Conservation (phyloP, 2,888 invertebrate species). For the Notodonta ziczac region DNA sequence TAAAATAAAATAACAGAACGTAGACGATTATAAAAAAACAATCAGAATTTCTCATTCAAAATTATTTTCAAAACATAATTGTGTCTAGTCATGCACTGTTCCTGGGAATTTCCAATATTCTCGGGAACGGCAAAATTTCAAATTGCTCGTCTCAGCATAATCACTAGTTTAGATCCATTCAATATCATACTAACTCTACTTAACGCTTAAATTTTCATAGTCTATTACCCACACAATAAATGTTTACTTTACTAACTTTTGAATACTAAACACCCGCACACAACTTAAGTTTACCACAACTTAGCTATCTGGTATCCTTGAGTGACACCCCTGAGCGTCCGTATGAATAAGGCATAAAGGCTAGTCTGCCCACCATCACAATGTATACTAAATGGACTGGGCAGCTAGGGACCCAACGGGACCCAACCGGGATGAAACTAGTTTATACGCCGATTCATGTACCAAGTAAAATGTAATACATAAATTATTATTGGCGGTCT, state of each 20-base stretch:
- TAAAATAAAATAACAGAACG: too few species aligned
- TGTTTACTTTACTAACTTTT: neutral
- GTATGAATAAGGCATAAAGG: slow-evolving; percentile 68
- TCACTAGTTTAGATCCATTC: too few species aligned
- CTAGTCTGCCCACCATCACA: slow-evolving; percentile 46
- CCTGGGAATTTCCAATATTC: too few species aligned
- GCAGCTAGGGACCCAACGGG: slow-evolving; percentile 30
- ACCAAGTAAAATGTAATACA: neutral
- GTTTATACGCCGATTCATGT: neutral
- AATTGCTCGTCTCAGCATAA: too few species aligned
- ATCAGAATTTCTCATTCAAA: too few species aligned
- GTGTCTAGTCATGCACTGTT: too few species aligned
- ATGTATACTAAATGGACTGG: slow-evolving; percentile 43
- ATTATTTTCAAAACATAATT: too few species aligned
- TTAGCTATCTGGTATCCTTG: slow-evolving; percentile 8
- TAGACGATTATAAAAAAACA: too few species aligned
- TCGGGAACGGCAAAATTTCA: too few species aligned
- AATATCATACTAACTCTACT: too few species aligned
- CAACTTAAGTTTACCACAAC: neutral
- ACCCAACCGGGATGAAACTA: neutral
- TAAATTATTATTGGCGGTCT: neutral
- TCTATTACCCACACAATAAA: neutral
- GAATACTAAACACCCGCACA: neutral
- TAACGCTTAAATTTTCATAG: too few species aligned
- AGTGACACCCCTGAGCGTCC: slow-evolving; percentile 42